Evolutionary conservation across 2,888 invertebrate genomes (phyloP), one percentile per base, ranked within the genome.

Genomic region (Theristus sp.): DNA sequence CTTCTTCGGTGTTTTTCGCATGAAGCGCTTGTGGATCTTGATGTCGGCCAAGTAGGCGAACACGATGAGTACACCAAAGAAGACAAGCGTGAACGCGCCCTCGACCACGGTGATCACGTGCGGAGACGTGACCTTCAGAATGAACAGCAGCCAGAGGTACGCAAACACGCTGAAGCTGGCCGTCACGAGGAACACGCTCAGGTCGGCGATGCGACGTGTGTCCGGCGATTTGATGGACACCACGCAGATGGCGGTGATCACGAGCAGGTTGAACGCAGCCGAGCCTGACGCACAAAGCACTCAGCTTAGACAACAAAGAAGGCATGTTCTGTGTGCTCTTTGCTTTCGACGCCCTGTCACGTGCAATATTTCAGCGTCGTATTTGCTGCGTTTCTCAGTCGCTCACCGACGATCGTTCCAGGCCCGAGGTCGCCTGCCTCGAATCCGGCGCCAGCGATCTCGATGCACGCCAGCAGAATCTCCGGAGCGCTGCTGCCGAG

Each of bases 361-460:
- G n/a, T n/a, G n/a, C n/a, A n/a, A n/a, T n/a, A n/a, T n/a, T n/a
- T n/a, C n/a, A n/a, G n/a, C n/a, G n/a, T n/a, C n/a, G n/a, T n/a
- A n/a, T n/a, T n/a, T n/a, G n/a, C n/a, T n/a, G n/a, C n/a, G n/a
- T n/a, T n/a, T n/a, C n/a, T n/a, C n/a, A n/a, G n/a, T 20, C n/a
- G n/a, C 70, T 30, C 73, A 56, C 96, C 81, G 10, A 81, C 80
- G 61, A 81, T 81, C 1, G 81, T 80, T 29, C 80, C 77, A 0
- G 81, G 81, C 13, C 81, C 81, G 3, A 81, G 68, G 1, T 75
- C 75, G 1, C 80, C 80, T 1, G 80, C 70, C 70, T 65, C 60
- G 63, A 71, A 70, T 10, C 64, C 66, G 58, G 89, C 89, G 52
- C 74, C 74, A 27, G 75, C 68, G 58, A 80, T 78, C 70, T 80